Evolutionary conservation across 1,140 invertebrate genomes (phyloP).

Genomic region (Procambarus virginalis): DNA sequence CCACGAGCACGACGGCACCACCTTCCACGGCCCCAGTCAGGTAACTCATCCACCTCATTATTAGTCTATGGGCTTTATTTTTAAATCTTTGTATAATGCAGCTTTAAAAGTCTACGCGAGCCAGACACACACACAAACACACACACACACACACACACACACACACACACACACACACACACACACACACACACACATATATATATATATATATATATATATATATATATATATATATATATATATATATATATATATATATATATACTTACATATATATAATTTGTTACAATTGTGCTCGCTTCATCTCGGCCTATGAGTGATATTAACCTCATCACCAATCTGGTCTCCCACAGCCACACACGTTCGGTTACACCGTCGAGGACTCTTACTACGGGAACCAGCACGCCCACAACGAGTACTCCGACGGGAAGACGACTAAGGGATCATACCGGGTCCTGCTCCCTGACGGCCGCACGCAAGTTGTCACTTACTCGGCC

Average conservation of each 20-base stretch:
- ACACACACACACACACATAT: no score
- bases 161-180: no score
- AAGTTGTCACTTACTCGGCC: slow-evolving; percentile 64
- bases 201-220: no score
- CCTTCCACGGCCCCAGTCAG: not conserved
- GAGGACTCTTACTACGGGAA: slow-evolving; percentile 67
- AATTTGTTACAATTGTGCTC: not conserved
- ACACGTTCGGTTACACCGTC: slow-evolving; percentile 67
- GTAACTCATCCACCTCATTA: not conserved
- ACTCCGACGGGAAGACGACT: slow-evolving; percentile 9
- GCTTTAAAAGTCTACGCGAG: not conserved
- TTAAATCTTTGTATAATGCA: no score
- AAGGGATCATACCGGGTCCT: slow-evolving; percentile 55
- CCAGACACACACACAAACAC: no score
- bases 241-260: not conserved
- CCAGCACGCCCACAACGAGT: slow-evolving; percentile 61
- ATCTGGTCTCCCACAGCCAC: slow-evolving; percentile 1
- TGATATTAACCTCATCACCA: not conserved
- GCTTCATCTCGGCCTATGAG: not conserved
- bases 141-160: no score
- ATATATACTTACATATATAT: not conserved
- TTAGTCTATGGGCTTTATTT: no score
- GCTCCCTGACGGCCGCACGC: slow-evolving; percentile 68
- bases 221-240: no score
- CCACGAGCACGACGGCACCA: not conserved